phyloP scores from a whole-genome alignment of 2,113 vertebrate genomes.

The Mixornis gularis region DNA sequence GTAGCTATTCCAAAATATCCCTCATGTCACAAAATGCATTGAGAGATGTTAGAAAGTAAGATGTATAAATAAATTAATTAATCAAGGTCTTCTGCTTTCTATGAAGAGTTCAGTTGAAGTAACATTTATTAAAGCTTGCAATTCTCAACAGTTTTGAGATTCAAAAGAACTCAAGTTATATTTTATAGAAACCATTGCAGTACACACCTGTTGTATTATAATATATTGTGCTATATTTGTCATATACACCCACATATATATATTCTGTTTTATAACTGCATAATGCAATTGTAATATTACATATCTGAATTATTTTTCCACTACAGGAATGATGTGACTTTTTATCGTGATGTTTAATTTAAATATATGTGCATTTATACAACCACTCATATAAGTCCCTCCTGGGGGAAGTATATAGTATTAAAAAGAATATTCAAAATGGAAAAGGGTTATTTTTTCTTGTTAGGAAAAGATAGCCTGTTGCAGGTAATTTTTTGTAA shows the following conservation, averaged over 20 bases:
- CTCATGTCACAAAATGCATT: neutral
- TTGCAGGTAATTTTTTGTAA: neutral
- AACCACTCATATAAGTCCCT: neutral
- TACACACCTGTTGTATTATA: neutral
- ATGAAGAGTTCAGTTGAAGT: neutral
- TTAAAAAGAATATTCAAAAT: neutral
- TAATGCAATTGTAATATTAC: neutral
- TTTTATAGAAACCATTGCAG: neutral
- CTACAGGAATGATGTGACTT: neutral
- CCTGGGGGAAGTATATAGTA: neutral
- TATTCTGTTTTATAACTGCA: neutral
- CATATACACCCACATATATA: neutral
- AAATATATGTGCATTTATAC: neutral
- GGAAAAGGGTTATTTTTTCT: neutral
- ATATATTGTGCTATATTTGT: neutral
- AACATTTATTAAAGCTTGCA: neutral
- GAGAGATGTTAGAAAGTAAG: neutral
- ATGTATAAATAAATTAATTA: neutral
- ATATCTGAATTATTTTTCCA: neutral
- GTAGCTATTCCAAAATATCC: neutral
- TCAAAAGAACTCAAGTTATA: neutral
- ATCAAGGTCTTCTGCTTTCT: neutral
- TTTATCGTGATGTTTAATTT: neutral
- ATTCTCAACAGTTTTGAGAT: neutral
- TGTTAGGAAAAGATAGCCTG: neutral